These are phyloP conservation scores for Ctenicera cuprea DNA, from an alignment of 2,888 invertebrate genomes.

Conservation along the genomic window DNA sequence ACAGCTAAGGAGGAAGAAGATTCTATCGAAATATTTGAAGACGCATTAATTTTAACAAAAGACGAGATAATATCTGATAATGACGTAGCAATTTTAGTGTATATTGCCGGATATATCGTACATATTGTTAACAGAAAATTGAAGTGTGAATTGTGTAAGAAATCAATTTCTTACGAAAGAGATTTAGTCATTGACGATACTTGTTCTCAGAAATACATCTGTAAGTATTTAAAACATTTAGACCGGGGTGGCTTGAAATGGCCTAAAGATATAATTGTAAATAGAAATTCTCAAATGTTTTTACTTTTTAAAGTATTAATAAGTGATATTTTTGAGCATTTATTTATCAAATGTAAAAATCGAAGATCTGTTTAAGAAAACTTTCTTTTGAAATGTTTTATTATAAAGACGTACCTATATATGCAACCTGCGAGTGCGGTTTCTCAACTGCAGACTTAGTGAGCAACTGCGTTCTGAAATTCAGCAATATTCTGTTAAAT, in stretches of 20 bases:
- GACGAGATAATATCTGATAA: background rate
- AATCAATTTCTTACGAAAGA: background rate
- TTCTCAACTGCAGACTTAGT: background rate
- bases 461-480: background rate
- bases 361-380: conserved; percentile 9
- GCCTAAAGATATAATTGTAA: conserved; percentile 20
- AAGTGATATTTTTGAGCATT: background rate
- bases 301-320: conserved; percentile 20
- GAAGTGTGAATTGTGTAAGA: background rate
- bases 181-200: background rate
- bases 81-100: background rate
- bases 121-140: background rate
- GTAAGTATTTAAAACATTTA: conserved; percentile 18
- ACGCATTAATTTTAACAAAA: background rate
- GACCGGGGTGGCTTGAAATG: conserved; percentile 23
- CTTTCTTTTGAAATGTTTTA: background rate
- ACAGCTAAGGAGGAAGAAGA: background rate
- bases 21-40: background rate
- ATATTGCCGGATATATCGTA: conserved; percentile 16
- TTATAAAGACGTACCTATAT: background rate
- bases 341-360: background rate
- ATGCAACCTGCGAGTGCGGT: background rate
- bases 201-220: background rate
- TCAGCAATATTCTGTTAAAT: background rate
- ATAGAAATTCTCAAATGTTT: conserved; percentile 7